A percentile compares a stretch with the other conserved stretches of the same genome.
Conservation (phyloP, 2,113 vertebrate genomes). For the Lagenorhynchus albirostris region DNA sequence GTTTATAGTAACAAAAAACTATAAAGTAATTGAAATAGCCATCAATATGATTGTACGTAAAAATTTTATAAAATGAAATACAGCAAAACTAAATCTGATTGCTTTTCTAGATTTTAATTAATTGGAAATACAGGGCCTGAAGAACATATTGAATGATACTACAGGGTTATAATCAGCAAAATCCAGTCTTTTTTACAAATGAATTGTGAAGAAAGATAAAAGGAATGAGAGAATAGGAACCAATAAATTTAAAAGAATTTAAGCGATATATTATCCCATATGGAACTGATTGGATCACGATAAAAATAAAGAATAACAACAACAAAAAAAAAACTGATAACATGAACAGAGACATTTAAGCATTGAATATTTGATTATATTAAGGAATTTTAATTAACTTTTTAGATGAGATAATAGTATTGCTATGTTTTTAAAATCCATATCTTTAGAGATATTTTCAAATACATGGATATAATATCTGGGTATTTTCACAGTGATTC, state of each 20-base stretch:
- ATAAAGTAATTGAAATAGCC: background rate
- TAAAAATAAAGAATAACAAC: background rate
- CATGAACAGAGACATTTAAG: background rate
- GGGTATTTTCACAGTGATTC: background rate
- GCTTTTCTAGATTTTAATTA: background rate
- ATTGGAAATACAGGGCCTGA: background rate
- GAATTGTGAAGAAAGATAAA: background rate
- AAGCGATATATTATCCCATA: background rate
- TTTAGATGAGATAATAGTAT: background rate
- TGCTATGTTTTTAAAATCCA: background rate
- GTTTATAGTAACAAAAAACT: background rate
- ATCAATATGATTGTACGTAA: background rate
- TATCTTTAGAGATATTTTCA: background rate
- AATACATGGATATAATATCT: background rate
- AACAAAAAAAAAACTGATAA: background rate
- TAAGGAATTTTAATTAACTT: background rate
- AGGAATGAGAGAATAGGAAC: background rate
- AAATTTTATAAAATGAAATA: background rate
- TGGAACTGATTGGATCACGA: background rate
- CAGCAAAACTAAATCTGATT: background rate
- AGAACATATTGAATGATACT: background rate
- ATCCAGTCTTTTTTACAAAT: background rate
- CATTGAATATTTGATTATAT: background rate
- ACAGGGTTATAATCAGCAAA: background rate
- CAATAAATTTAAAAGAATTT: background rate